Evolutionary conservation across 2,888 invertebrate genomes (phyloP).

Genomic region (Ditula angustiorana): DNA sequence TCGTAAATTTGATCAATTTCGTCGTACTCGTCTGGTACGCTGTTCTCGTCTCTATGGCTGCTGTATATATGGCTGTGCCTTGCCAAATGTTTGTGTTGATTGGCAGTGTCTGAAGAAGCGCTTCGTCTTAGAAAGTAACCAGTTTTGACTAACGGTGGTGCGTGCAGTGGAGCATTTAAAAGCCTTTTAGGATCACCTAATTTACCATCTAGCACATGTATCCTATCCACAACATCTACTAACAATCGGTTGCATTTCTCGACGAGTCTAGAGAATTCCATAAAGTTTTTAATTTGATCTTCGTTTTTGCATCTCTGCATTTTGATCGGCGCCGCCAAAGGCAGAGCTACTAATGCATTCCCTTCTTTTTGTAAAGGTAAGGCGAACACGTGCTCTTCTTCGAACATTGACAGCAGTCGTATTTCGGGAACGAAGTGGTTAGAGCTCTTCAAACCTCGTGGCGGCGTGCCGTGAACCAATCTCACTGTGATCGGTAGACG

Average conservation of each 20-base stretch:
- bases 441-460: slow-evolving; percentile 92
- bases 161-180: slow-evolving; percentile 72
- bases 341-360: slow-evolving; percentile 92
- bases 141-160: slow-evolving; percentile 83
- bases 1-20: slow-evolving; percentile 99
- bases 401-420: slow-evolving; percentile 92
- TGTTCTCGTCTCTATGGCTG: slow-evolving; percentile 87
- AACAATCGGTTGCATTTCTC: slow-evolving; percentile 91
- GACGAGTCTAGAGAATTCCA: slow-evolving; percentile 91
- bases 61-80: slow-evolving; percentile 83
- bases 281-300: slow-evolving; percentile 90
- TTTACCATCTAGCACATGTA: slow-evolving; percentile 93
- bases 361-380: slow-evolving; percentile 93
- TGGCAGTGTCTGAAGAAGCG: slow-evolving; percentile 91
- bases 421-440: slow-evolving; percentile 94
- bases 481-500: slow-evolving; percentile 96
- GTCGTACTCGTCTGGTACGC: slow-evolving; percentile 93
- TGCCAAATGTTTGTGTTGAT: slow-evolving; percentile 82
- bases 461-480: slow-evolving; percentile 95
- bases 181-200: slow-evolving; percentile 87
- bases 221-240: slow-evolving; percentile 91
- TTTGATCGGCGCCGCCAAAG: slow-evolving; percentile 94
- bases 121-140: slow-evolving; percentile 91
- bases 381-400: slow-evolving; percentile 94
- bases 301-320: slow-evolving; percentile 93